Percentiles rank a stretch among this genome's conserved stretches.
Conservation (phyloP, 2,797 vertebrate species). For the Pampus argenteus region DNA sequence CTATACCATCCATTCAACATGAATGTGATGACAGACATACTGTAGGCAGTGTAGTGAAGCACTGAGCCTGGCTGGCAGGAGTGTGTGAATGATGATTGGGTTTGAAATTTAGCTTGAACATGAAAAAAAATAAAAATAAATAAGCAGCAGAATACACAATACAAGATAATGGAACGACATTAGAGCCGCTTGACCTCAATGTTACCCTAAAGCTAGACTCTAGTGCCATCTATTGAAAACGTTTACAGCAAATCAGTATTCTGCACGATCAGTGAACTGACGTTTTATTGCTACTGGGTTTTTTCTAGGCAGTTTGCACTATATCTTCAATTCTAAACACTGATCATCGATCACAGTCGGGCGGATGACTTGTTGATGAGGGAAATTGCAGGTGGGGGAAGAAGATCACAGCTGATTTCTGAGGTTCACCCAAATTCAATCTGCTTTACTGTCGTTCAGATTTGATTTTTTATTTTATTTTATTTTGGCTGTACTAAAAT, state of each 20-base stretch:
- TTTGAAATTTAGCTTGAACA: slow-evolving; percentile 28
- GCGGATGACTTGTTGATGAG: slow-evolving; percentile 65
- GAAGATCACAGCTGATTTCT: slow-evolving; percentile 1
- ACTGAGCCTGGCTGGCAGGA: slow-evolving; percentile 5
- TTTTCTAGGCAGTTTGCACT: slow-evolving; percentile 1
- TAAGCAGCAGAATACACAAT: slow-evolving; percentile 47
- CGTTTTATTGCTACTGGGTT: slow-evolving; percentile 21
- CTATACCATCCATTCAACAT: slow-evolving; percentile 20
- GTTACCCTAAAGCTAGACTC: slow-evolving; percentile 91
- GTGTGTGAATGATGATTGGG: slow-evolving; percentile 18
- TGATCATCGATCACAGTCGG: slow-evolving; percentile 30
- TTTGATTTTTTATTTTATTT: too few relatives aligned
- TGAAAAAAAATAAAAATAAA: slow-evolving; percentile 19
- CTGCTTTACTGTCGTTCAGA: not conserved
- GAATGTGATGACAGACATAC: slow-evolving; percentile 5
- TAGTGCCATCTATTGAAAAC: slow-evolving; percentile 97
- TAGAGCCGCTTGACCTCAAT: slow-evolving; percentile 81
- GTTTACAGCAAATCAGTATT: slow-evolving; percentile 70
- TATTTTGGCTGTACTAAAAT: not conserved
- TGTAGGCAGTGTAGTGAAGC: slow-evolving; percentile 1
- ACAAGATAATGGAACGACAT: slow-evolving; percentile 60
- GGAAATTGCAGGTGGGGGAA: not conserved
- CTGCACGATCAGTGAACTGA: slow-evolving; percentile 42
- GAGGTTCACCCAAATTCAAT: not conserved
- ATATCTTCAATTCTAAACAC: not conserved